These are phyloP conservation scores for Pollenia labialis DNA, from an alignment of 2,888 invertebrate species.

Conservation along the genomic window DNA sequence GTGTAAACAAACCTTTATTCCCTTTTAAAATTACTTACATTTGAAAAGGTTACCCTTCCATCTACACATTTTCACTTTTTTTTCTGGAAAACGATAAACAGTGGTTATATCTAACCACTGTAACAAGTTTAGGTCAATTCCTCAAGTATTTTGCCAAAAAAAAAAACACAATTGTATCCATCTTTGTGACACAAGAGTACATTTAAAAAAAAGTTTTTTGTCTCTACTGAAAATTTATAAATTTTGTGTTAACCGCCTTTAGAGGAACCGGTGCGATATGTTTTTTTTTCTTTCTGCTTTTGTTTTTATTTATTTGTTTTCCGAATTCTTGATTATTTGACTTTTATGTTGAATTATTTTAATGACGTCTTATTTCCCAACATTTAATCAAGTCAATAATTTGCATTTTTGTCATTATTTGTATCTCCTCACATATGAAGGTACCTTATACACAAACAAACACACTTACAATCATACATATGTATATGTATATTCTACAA, in stretches of 20 bases:
- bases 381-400: slow-evolving; percentile 73
- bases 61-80: too few relatives aligned
- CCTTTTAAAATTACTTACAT: too few relatives aligned
- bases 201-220: too few relatives aligned
- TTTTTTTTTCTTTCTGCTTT: not conserved
- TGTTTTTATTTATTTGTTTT: slow-evolving; percentile 25
- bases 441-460: not conserved
- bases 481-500: not conserved
- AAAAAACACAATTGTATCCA: too few relatives aligned
- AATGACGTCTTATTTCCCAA: slow-evolving; percentile 73
- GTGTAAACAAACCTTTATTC: too few relatives aligned
- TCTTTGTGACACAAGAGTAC: too few relatives aligned
- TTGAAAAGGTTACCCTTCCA: not conserved
- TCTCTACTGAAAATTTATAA: too few relatives aligned
- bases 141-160: too few relatives aligned
- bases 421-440: slow-evolving; percentile 56
- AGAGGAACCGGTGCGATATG: not conserved
- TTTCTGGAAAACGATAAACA: too few relatives aligned
- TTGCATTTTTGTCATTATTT: slow-evolving; percentile 74
- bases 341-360: slow-evolving; percentile 68
- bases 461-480: not conserved
- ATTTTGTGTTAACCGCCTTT: too few relatives aligned
- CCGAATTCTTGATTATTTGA: slow-evolving; percentile 66
- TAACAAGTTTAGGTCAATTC: too few relatives aligned
- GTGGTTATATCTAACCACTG: too few relatives aligned